Percentiles rank a stretch among this genome's conserved stretches.
phyloP scores from a whole-genome alignment of 1,140 invertebrate species.

The Spodoptera litura region DNA sequence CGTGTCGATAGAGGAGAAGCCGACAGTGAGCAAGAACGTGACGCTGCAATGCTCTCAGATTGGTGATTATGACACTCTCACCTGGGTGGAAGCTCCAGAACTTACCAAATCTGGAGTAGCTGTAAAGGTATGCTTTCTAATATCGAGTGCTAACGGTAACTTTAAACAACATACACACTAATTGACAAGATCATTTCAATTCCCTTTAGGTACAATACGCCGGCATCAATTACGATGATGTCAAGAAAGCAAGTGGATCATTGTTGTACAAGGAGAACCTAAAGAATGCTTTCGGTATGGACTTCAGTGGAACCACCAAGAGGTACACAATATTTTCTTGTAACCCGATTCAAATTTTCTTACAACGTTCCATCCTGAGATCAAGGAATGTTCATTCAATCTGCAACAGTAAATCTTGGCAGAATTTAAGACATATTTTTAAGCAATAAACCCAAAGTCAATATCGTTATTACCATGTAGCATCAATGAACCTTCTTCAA shows the following conservation, averaged over 20 bases:
- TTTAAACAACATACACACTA: background rate
- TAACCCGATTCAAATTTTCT: no score
- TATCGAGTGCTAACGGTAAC: background rate
- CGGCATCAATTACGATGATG: constrained; percentile 53
- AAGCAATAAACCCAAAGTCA: no score
- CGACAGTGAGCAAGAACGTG: constrained; percentile 10
- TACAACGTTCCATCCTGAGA: no score
- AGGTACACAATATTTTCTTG: constrained; percentile 47
- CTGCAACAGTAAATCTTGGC: background rate
- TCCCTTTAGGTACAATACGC: constrained; percentile 59
- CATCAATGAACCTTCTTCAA: no score
- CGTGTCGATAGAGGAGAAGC: background rate
- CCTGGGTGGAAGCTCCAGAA: constrained; percentile 53
- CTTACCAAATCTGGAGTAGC: constrained; percentile 40
- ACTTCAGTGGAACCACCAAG: constrained; percentile 62
- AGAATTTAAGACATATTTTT: no score
- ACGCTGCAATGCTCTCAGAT: constrained; percentile 27
- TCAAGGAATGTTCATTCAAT: background rate
- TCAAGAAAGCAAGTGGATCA: constrained; percentile 51
- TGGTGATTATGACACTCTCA: constrained; percentile 54
- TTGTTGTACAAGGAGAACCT: constrained; percentile 28
- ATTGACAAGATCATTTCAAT: background rate
- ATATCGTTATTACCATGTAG: no score
- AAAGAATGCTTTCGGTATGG: constrained; percentile 56
- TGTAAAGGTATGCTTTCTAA: constrained; percentile 47